These are phyloP conservation scores for Brachyopa scutellaris DNA, from an alignment of 2,888 invertebrate genomes.

Conservation along the genomic window DNA sequence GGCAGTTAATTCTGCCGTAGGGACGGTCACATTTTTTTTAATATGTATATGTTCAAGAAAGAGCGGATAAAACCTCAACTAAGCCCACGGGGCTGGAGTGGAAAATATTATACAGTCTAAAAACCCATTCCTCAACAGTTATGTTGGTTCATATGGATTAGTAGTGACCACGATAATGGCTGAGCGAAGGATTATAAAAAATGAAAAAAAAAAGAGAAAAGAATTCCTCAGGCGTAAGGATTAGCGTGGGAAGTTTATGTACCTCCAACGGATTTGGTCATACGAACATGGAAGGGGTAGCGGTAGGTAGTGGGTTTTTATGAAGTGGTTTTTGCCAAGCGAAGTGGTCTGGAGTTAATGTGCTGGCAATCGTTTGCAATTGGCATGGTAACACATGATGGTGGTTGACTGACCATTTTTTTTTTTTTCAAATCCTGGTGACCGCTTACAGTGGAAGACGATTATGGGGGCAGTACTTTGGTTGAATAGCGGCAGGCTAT, in stretches of 20 bases:
- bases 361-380: constrained; percentile 51
- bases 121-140: background rate
- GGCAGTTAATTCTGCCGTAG: constrained; percentile 25
- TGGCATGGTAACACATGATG: constrained; percentile 45
- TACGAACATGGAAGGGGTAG: background rate
- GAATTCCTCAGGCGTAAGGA: constrained; percentile 17
- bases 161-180: constrained; percentile 30
- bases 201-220: background rate
- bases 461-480: constrained; percentile 2
- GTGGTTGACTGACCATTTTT: constrained; percentile 35
- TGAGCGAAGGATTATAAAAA: constrained; percentile 24
- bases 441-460: background rate
- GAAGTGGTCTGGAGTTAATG: constrained; percentile 52
- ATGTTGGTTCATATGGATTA: constrained; percentile 49
- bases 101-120: constrained; percentile 8
- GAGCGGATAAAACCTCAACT: constrained; percentile 10
- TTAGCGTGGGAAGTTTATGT: constrained; percentile 39
- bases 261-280: background rate
- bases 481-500: too few relatives aligned
- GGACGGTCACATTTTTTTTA: background rate
- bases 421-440: too few relatives aligned
- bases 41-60: too few relatives aligned
- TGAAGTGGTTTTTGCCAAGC: constrained; percentile 39
- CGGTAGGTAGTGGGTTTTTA: constrained; percentile 12
- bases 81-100: background rate